A percentile compares a stretch with the other conserved stretches of the same genome.
phyloP scores from a whole-genome alignment of 2,888 invertebrate species.

The Epicampocera succincta region DNA sequence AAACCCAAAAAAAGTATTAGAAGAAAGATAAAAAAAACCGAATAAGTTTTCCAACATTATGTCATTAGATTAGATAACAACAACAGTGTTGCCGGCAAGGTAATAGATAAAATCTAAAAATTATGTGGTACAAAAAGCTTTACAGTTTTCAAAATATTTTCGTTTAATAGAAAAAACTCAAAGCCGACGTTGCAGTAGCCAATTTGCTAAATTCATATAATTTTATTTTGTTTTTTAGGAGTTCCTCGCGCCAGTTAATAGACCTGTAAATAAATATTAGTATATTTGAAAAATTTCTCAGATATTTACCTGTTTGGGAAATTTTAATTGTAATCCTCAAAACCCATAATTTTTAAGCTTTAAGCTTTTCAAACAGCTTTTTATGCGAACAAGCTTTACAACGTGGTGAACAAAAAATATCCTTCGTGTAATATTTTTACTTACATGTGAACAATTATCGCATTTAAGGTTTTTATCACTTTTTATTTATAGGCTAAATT shows the following conservation, averaged over 20 bases:
- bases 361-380: constrained; percentile 25
- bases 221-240: background rate
- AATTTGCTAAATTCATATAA: background rate
- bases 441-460: constrained; percentile 59
- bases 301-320: constrained; percentile 63
- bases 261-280: constrained; percentile 66
- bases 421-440: constrained; percentile 33
- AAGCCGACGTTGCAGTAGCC: constrained; percentile 10
- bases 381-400: constrained; percentile 18
- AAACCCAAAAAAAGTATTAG: constrained; percentile 70
- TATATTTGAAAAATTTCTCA: constrained; percentile 12
- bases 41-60: constrained; percentile 58
- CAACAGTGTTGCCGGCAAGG: constrained; percentile 59
- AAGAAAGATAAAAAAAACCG: constrained; percentile 64
- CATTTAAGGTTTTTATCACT: constrained; percentile 44
- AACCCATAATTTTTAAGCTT: constrained; percentile 14
- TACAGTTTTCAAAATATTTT: constrained; percentile 2
- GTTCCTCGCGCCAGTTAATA: background rate
- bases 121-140: constrained; percentile 38
- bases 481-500: constrained; percentile 60
- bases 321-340: constrained; percentile 33
- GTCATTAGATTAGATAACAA: constrained; percentile 37
- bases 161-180: constrained; percentile 14
- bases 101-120: constrained; percentile 58
- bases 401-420: constrained; percentile 21